phyloP scores from a whole-genome alignment of 2,797 vertebrate species.

The Sebastes taczanowskii region DNA sequence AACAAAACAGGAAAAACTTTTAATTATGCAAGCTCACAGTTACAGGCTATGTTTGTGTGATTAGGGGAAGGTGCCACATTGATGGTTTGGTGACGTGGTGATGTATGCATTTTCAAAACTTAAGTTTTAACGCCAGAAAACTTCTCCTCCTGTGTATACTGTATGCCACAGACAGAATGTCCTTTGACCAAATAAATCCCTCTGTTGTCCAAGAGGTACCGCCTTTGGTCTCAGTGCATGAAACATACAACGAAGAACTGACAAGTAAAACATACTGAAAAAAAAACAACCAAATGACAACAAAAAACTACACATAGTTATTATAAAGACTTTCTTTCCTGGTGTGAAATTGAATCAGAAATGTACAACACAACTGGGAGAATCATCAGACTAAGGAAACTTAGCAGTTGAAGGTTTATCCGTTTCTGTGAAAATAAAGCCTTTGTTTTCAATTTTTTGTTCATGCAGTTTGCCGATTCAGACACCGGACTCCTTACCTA shows the following conservation, averaged over 20 bases:
- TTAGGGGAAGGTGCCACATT: conserved; percentile 47
- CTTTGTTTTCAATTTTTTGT: conserved; percentile 47
- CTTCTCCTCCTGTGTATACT: conserved; percentile 33
- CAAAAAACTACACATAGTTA: conserved; percentile 14
- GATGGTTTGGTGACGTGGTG: conserved; percentile 47
- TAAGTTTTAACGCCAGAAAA: conserved; percentile 41
- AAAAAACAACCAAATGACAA: conserved; percentile 10
- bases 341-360: conserved; percentile 47
- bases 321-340: conserved; percentile 39
- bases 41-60: conserved; percentile 66
- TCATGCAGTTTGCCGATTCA: conserved; percentile 69
- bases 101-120: conserved; percentile 46
- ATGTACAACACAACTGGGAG: conserved; percentile 48
- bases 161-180: conserved; percentile 59
- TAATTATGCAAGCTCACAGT: conserved; percentile 77
- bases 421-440: conserved; percentile 55
- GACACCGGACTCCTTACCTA: conserved; percentile 57
- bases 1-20: conserved; percentile 75
- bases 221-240: conserved; percentile 75
- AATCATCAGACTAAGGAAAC: conserved; percentile 35
- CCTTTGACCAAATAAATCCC: conserved; percentile 54
- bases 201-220: conserved; percentile 61
- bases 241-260: conserved; percentile 60
- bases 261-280: conserved; percentile 43
- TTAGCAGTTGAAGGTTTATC: conserved; percentile 26